A percentile compares a stretch with the other conserved stretches of the same genome.
These are phyloP conservation scores for Paraplagusia blochii DNA, from an alignment of 2,113 vertebrate species.

Conservation along the genomic window DNA sequence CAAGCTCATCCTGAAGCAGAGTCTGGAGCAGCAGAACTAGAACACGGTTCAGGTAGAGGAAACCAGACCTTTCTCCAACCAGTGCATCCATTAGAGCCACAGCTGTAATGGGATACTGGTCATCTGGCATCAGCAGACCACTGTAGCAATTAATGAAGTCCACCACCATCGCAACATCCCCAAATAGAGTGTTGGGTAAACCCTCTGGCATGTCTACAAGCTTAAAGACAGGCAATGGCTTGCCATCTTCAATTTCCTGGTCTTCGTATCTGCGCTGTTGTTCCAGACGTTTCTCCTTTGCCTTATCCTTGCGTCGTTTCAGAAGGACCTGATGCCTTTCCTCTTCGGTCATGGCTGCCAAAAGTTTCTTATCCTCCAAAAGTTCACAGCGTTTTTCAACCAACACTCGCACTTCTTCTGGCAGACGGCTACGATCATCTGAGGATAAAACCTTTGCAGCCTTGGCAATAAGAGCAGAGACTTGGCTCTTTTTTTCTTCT, in stretches of 20 bases:
- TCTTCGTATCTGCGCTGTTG: slow-evolving; percentile 91
- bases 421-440: slow-evolving; percentile 88
- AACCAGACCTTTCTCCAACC: slow-evolving; percentile 86
- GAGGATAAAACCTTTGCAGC: slow-evolving; percentile 85
- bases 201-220: slow-evolving; percentile 95
- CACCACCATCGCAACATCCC: slow-evolving; percentile 90
- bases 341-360: slow-evolving; percentile 92
- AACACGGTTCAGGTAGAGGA: slow-evolving; percentile 90
- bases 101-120: slow-evolving; percentile 90
- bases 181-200: slow-evolving; percentile 91
- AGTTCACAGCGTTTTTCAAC: slow-evolving; percentile 93
- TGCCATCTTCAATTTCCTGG: slow-evolving; percentile 87
- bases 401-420: slow-evolving; percentile 83
- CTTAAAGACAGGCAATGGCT: slow-evolving; percentile 81
- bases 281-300: slow-evolving; percentile 86
- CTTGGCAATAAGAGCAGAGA: slow-evolving; percentile 89
- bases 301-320: slow-evolving; percentile 87
- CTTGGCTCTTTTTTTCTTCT: slow-evolving; percentile 88
- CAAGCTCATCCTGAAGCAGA: slow-evolving; percentile 92
- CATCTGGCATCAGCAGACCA: slow-evolving; percentile 88
- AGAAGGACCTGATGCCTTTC: slow-evolving; percentile 86
- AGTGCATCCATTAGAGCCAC: slow-evolving; percentile 90
- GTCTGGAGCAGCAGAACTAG: slow-evolving; percentile 93
- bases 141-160: slow-evolving; percentile 94
- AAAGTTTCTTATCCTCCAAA: slow-evolving; percentile 87